Percentiles rank a stretch among this genome's conserved stretches.
These are phyloP conservation scores for Sphaeramia orbicularis DNA, from an alignment of 2,797 vertebrate genomes.

Conservation along the genomic window DNA sequence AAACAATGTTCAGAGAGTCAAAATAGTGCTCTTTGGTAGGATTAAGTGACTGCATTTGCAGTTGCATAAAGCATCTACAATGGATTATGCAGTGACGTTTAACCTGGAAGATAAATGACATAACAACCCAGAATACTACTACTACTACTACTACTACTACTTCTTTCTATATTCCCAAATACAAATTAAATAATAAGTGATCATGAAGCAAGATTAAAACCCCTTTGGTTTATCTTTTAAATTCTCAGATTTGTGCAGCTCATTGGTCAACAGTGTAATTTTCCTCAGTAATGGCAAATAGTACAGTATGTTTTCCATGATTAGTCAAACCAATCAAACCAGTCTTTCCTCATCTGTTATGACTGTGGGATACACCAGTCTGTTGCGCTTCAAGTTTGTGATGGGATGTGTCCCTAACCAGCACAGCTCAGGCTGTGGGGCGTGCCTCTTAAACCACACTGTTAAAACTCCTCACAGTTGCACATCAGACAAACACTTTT, in stretches of 20 bases:
- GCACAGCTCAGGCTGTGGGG: slow-evolving; percentile 56
- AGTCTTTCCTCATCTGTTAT: slow-evolving; percentile 76
- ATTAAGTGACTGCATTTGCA: slow-evolving; percentile 5
- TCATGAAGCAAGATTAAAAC: no score
- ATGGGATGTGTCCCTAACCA: slow-evolving; percentile 54
- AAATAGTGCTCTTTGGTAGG: background rate
- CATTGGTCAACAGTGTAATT: slow-evolving; percentile 3
- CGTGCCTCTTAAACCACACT: slow-evolving; percentile 75
- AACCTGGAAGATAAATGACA: background rate
- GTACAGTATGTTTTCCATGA: no score
- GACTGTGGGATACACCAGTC: slow-evolving; percentile 54
- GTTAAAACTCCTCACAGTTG: slow-evolving; percentile 66
- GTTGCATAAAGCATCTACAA: background rate
- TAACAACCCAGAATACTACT: background rate
- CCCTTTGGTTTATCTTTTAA: no score
- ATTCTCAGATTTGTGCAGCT: background rate
- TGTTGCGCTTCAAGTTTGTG: slow-evolving; percentile 38
- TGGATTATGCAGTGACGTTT: background rate
- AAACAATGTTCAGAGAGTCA: slow-evolving; percentile 3
- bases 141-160: no score
- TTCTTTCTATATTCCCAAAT: no score
- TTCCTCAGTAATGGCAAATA: slow-evolving; percentile 25
- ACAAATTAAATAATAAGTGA: no score
- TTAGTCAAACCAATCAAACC: slow-evolving; percentile 58
- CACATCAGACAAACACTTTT: slow-evolving; percentile 80